These are phyloP conservation scores for Mesorhabditis sp. DNA, from an alignment of 2,888 invertebrate species.

Conservation along the genomic window DNA sequence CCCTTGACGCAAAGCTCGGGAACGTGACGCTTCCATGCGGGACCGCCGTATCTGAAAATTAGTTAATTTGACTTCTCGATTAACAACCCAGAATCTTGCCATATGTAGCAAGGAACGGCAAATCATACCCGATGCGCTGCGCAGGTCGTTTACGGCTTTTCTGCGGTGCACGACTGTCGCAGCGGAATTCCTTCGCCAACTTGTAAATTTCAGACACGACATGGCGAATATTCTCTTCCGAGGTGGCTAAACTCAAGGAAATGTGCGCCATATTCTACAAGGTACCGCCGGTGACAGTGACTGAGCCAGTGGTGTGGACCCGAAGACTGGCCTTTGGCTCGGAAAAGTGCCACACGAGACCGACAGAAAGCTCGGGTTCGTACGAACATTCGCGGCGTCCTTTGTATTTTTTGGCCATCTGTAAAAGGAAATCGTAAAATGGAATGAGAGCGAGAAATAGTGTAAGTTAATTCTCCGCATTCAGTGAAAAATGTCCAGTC, in stretches of 20 bases:
- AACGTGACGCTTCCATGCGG: not conserved
- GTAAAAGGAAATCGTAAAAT: slow-evolving; percentile 8
- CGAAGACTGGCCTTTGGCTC: slow-evolving; percentile 54
- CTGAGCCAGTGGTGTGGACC: slow-evolving; percentile 56
- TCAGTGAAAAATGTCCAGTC: not conserved
- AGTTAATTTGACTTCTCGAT: no score
- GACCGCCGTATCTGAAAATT: not conserved
- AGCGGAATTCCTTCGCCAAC: not conserved
- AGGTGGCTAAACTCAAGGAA: not conserved
- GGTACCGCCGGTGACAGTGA: slow-evolving; percentile 55
- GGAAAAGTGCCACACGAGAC: slow-evolving; percentile 48
- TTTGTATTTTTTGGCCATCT: slow-evolving; percentile 44
- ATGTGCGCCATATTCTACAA: not conserved
- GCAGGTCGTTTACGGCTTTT: not conserved
- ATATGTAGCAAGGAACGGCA: no score
- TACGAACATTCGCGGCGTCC: slow-evolving; percentile 33
- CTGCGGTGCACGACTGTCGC: not conserved
- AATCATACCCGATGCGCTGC: not conserved
- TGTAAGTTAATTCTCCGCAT: not conserved
- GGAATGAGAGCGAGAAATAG: not conserved
- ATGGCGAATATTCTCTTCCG: not conserved
- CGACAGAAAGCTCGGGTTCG: slow-evolving; percentile 55
- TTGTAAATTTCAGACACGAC: not conserved
- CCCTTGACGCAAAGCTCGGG: slow-evolving; percentile 7
- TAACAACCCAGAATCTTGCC: no score